phyloP scores from a whole-genome alignment of 2,113 vertebrate genomes.

The Leucosticte australis region DNA sequence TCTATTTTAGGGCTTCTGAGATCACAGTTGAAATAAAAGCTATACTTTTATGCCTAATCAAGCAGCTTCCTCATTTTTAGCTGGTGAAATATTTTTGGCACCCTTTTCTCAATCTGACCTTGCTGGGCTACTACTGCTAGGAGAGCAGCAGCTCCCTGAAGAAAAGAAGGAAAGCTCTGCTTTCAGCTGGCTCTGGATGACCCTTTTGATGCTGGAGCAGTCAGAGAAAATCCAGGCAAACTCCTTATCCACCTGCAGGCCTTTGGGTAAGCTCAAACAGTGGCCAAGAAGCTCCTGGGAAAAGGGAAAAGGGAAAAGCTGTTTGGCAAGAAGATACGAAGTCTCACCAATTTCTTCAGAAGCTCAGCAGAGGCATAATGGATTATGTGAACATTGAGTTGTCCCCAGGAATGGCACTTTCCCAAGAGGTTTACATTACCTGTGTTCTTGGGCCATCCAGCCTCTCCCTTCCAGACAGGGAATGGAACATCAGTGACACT shows the following conservation, averaged over 20 bases:
- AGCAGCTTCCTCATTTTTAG: not conserved
- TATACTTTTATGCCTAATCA: not conserved
- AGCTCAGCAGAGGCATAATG: not conserved
- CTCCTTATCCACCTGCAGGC: not conserved
- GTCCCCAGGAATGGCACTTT: not conserved
- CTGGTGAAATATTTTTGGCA: slow-evolving; percentile 1
- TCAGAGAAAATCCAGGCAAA: not conserved
- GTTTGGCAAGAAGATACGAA: not conserved
- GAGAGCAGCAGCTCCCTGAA: not conserved
- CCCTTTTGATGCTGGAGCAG: not conserved
- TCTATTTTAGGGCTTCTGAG: not conserved
- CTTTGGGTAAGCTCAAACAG: not conserved
- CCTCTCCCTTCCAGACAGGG: not conserved
- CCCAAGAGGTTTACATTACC: not conserved
- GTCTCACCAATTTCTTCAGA: not conserved
- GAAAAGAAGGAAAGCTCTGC: not conserved
- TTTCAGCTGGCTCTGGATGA: not conserved
- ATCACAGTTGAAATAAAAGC: not conserved
- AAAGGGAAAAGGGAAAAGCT: not conserved
- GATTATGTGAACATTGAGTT: not conserved
- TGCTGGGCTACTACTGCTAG: not conserved
- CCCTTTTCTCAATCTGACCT: not conserved
- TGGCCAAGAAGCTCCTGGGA: not conserved
- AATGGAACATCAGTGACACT: not conserved
- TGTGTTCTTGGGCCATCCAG: not conserved